Conservation (phyloP, 2,888 invertebrate species). For the Cylindroiulus punctatus region DNA sequence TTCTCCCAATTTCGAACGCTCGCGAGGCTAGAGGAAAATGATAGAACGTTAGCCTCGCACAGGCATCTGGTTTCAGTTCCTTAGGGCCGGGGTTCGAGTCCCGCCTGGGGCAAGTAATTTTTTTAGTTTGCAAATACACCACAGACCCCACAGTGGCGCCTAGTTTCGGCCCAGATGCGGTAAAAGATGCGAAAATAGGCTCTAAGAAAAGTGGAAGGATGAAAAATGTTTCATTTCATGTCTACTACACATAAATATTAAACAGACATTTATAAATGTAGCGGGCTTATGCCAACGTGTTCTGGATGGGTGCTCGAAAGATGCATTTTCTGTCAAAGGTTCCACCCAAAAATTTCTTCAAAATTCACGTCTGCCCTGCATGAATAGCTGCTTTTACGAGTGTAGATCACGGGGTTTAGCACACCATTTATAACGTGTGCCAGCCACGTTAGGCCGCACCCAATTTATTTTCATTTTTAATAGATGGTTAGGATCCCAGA, state of each 20-base stretch:
- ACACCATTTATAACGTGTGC: neutral
- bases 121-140: no score
- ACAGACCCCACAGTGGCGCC: no score
- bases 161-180: no score
- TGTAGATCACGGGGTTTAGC: neutral
- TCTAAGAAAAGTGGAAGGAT: neutral
- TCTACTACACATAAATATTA: neutral
- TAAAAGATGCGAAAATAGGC: no score
- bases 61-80: no score
- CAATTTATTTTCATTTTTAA: neutral
- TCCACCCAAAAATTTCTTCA: neutral
- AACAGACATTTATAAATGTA: neutral
- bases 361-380: neutral
- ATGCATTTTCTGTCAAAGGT: neutral
- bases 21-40: no score
- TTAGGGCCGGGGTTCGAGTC: no score
- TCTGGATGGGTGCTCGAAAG: neutral
- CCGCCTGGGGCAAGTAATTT: no score
- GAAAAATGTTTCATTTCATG: conserved; percentile 1
- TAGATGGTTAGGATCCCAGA: neutral
- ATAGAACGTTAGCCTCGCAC: no score
- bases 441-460: neutral
- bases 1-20: no score
- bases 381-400: neutral
- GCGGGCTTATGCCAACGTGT: neutral